Evolutionary conservation across 2,888 invertebrate genomes (phyloP).

Genomic region (Oscheius onirici): DNA sequence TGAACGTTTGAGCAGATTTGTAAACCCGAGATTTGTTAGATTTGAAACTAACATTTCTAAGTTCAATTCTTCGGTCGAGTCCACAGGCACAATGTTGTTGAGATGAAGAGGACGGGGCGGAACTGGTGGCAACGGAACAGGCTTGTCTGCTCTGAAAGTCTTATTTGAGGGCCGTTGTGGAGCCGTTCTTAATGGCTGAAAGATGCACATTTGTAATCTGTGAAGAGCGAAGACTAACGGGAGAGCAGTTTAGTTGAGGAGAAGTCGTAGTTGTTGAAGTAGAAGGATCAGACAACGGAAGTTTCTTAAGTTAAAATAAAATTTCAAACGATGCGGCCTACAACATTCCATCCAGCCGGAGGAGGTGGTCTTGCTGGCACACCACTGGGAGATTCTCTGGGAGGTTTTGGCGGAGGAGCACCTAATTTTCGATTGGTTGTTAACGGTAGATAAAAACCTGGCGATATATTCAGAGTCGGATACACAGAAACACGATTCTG

Average conservation of each 20-base stretch:
- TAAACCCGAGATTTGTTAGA: no score
- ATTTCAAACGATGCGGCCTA: neutral
- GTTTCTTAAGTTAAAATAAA: neutral
- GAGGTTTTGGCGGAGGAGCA: constrained; percentile 17
- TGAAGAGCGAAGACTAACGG: neutral
- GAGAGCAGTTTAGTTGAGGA: neutral
- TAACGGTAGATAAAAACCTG: neutral
- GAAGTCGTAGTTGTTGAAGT: neutral
- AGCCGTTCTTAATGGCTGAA: constrained; percentile 7
- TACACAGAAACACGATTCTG: neutral
- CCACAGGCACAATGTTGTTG: neutral
- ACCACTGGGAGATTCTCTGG: constrained; percentile 1
- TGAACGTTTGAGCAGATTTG: no score
- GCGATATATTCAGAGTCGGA: neutral
- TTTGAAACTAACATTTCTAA: no score
- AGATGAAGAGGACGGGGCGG: constrained; percentile 16
- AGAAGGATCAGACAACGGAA: neutral
- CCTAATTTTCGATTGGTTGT: neutral
- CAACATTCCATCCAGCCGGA: constrained; percentile 15
- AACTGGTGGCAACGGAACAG: neutral
- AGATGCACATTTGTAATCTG: neutral
- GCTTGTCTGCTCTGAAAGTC: constrained; percentile 7
- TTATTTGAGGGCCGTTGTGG: neutral
- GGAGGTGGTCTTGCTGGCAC: constrained; percentile 19
- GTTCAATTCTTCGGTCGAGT: neutral